Evolutionary conservation across 2,113 vertebrate species (phyloP).

Genomic region (Sakesphorus luctuosus): DNA sequence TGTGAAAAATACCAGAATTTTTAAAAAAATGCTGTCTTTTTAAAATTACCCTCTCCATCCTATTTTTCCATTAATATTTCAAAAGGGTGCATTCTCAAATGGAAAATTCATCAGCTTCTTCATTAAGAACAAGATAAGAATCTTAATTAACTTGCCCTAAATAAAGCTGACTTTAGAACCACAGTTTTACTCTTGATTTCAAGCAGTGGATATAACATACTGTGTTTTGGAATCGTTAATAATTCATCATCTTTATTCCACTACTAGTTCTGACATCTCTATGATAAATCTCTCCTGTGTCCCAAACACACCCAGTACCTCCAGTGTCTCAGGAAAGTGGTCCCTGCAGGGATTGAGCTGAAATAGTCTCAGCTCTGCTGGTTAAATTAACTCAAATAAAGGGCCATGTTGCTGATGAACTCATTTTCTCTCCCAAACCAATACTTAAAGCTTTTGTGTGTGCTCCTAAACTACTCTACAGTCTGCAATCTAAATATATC

Average conservation of each 20-base stretch:
- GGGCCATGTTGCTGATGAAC: neutral
- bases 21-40: neutral
- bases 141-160: slow-evolving; percentile 10
- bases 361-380: neutral
- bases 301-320: neutral
- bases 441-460: neutral
- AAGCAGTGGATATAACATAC: neutral
- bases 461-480: neutral
- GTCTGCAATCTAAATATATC: neutral
- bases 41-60: neutral
- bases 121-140: slow-evolving; percentile 4
- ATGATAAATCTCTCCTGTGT: neutral
- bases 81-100: neutral
- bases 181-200: neutral
- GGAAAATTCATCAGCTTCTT: neutral
- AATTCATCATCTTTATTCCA: neutral
- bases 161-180: neutral
- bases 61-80: neutral
- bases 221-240: neutral
- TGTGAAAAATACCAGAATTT: neutral
- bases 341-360: neutral
- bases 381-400: neutral
- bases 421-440: neutral
- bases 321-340: neutral
- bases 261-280: neutral